Evolutionary conservation across 1,140 invertebrate genomes (phyloP).

Genomic region (Bombus terrestris): DNA sequence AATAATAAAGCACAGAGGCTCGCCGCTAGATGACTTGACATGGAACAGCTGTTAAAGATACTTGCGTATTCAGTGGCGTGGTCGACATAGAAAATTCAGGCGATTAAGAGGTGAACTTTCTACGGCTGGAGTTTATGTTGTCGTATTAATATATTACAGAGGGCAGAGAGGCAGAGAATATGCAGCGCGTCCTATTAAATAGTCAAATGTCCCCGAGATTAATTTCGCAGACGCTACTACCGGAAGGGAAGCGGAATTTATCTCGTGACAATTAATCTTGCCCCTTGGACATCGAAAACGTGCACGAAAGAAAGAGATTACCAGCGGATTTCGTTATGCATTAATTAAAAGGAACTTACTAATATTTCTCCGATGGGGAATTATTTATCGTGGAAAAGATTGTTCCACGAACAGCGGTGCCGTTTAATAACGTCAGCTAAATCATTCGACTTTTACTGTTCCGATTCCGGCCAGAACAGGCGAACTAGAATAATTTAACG

Average conservation of each 20-base stretch:
- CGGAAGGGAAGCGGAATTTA: slow-evolving; percentile 20
- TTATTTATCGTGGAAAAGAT: neutral
- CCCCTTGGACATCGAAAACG: slow-evolving; percentile 15
- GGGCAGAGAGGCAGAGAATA: slow-evolving; percentile 2
- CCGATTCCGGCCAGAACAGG: no score
- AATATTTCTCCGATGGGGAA: neutral
- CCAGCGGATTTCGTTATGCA: slow-evolving; percentile 11
- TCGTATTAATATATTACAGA: slow-evolving; percentile 26
- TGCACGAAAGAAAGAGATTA: slow-evolving; percentile 15
- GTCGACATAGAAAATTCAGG: neutral
- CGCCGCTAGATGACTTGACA: neutral
- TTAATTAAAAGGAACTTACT: neutral
- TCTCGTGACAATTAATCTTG: slow-evolving; percentile 31
- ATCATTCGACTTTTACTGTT: no score
- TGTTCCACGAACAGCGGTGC: no score
- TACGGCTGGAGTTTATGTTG: slow-evolving; percentile 18
- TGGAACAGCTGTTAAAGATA: neutral
- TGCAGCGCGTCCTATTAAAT: slow-evolving; percentile 40
- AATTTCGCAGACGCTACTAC: slow-evolving; percentile 39
- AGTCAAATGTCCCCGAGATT: slow-evolving; percentile 38
- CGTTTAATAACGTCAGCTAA: no score
- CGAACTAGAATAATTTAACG: no score
- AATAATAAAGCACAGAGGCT: neutral
- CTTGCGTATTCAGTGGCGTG: neutral
- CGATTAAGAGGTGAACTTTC: slow-evolving; percentile 22